Base-by-base conservation (phyloP, 1,140 invertebrate species). In the Helicoverpa armigera region DNA sequence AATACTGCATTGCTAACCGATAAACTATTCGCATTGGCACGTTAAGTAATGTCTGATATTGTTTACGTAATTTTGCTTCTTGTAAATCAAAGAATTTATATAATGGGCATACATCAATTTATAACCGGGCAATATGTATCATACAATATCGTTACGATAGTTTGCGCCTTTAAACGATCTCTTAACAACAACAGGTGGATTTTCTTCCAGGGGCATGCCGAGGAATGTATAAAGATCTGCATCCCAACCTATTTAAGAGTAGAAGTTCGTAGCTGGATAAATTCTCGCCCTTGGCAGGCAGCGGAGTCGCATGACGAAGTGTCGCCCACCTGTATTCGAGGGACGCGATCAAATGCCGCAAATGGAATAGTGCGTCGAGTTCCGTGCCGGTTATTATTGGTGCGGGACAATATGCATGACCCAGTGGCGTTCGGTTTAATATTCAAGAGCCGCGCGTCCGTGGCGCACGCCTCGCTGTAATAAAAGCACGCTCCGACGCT, bases 401-500 rank as follows among this genome's bases (percentile, higher is more conserved):
- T 70, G 65, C 88, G 82, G 85, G 86, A 89, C 89, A 90, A 89
- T 92, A 92, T 92, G 90, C 92, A 90, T 93, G 93, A 91, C 92
- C 92, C 85, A 92, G 84, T 90, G 88, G 79, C 78, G 85, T 54
- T 63, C 86, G 82, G 79, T 91, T 94, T 94, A 94, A 94, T 94
- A 94, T 94, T 94, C 93, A 92, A 90, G 91, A 81, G 91, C 81
- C 88, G 92, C 86, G 83, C 85, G 84, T 78, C 82, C 86, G 88
- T 85, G 88, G 88, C 91, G 90, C 89, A 91, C 91, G 91, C 90
- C 86, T 82, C 85, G 82, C 73, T 89, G 91, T 93, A 92, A 94
- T 93, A 94, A 93, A 94, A 94, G 93, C 93, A 94, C 93, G 93
- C 92, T 92, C 84, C 89, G 85, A 87, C 91, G 93, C 91, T 94